phyloP scores from a whole-genome alignment of 2,113 vertebrate genomes.

The Hyperoodon ampullatus region DNA sequence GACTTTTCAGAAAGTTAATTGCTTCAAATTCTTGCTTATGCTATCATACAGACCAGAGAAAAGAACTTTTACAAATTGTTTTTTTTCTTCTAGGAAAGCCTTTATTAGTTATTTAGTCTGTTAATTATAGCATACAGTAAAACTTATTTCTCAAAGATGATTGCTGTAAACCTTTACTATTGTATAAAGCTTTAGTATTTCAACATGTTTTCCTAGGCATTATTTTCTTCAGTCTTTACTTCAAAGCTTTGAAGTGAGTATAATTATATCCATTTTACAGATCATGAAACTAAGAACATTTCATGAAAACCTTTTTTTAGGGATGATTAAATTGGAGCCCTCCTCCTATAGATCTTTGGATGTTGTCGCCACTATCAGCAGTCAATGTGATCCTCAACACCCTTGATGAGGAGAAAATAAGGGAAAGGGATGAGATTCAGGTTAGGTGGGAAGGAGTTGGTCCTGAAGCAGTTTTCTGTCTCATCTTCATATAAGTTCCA shows the following conservation, averaged over 20 bases:
- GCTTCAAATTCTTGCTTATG: constrained; percentile 34
- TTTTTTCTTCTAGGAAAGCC: constrained; percentile 65
- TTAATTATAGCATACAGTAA: background rate
- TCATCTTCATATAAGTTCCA: background rate
- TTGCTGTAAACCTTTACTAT: background rate
- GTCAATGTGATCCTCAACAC: background rate
- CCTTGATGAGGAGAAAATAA: background rate
- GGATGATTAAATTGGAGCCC: background rate
- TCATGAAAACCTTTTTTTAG: background rate
- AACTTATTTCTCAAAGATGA: background rate
- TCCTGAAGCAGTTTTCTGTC: background rate
- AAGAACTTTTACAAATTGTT: constrained; percentile 37
- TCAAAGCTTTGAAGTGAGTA: constrained; percentile 18
- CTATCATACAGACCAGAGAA: background rate
- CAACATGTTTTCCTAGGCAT: background rate
- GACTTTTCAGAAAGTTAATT: constrained; percentile 72
- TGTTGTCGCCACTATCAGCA: background rate
- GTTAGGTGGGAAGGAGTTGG: background rate
- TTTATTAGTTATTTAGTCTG: background rate
- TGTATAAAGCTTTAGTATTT: background rate
- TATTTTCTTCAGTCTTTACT: background rate
- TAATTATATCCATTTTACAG: background rate
- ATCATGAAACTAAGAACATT: background rate
- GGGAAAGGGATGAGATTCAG: background rate
- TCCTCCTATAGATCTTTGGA: background rate